Percentiles rank a stretch among this genome's conserved stretches.
These are phyloP conservation scores for Mactromeris polynyma DNA, from an alignment of 2,888 invertebrate genomes.

Conservation along the genomic window DNA sequence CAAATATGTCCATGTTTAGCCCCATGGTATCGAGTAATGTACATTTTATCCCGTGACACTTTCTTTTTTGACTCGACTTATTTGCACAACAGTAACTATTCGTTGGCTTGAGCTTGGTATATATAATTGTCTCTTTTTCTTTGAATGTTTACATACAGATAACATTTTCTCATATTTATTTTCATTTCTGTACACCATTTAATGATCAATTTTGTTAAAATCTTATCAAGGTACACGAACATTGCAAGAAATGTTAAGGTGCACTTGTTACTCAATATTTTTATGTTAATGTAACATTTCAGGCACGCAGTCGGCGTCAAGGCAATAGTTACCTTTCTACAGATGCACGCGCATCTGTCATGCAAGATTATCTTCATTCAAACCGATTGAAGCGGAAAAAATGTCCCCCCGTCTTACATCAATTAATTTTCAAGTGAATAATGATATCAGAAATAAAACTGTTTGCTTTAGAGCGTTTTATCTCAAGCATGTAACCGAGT, in stretches of 20 bases:
- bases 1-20: no score
- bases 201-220: neutral
- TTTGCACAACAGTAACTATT: no score
- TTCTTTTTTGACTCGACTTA: no score
- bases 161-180: no score
- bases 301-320: neutral
- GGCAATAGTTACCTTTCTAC: neutral
- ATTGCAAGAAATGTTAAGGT: neutral
- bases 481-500: constrained; percentile 36
- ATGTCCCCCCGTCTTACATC: constrained; percentile 49
- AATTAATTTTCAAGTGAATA: constrained; percentile 46
- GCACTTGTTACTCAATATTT: neutral
- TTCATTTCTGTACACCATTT: no score
- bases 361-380: neutral
- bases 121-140: no score
- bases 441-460: constrained; percentile 51
- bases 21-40: no score
- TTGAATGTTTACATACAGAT: no score
- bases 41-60: no score
- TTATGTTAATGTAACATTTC: neutral
- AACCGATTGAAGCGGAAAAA: constrained; percentile 28
- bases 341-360: constrained; percentile 51
- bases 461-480: constrained; percentile 33
- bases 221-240: neutral
- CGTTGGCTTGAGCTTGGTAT: no score